Percentiles rank a stretch among this genome's conserved stretches.
phyloP scores from a whole-genome alignment of 2,888 invertebrate genomes.

The Punctoribates punctum region DNA sequence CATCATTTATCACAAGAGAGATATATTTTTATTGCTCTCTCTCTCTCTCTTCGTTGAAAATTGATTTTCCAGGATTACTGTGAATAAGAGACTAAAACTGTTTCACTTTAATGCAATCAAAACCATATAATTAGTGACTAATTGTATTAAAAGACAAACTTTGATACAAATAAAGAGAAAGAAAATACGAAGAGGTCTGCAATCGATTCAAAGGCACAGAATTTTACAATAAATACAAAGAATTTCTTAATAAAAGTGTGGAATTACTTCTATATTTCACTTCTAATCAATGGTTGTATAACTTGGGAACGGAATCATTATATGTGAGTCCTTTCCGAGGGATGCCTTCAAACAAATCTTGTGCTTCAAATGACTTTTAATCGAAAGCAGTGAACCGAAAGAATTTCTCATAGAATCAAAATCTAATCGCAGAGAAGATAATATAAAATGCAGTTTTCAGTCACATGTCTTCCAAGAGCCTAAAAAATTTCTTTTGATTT shows the following conservation, averaged over 20 bases:
- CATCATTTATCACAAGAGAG: background rate
- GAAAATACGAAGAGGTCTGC: background rate
- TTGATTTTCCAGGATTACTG: too few species aligned
- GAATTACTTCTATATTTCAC: background rate
- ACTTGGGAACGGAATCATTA: background rate
- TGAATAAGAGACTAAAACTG: too few species aligned
- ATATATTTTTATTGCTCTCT: too few species aligned
- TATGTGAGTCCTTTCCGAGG: background rate
- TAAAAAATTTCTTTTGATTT: background rate
- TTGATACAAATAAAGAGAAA: background rate
- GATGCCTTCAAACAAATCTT: background rate
- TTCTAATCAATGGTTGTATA: background rate
- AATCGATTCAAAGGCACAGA: background rate
- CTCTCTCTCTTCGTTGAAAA: too few species aligned
- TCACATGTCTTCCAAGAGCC: background rate
- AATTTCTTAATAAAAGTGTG: conserved; percentile 5
- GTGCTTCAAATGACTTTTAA: conserved; percentile 13
- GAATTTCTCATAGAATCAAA: conserved; percentile 3
- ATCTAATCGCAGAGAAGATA: background rate
- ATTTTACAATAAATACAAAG: background rate
- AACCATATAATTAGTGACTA: too few species aligned
- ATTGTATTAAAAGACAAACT: too few species aligned
- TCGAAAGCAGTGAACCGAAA: conserved; percentile 24
- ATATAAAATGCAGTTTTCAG: background rate
- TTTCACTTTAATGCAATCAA: too few species aligned